These are phyloP conservation scores for Mesorhabditis sp. DNA, from an alignment of 2,888 invertebrate genomes.

Conservation along the genomic window DNA sequence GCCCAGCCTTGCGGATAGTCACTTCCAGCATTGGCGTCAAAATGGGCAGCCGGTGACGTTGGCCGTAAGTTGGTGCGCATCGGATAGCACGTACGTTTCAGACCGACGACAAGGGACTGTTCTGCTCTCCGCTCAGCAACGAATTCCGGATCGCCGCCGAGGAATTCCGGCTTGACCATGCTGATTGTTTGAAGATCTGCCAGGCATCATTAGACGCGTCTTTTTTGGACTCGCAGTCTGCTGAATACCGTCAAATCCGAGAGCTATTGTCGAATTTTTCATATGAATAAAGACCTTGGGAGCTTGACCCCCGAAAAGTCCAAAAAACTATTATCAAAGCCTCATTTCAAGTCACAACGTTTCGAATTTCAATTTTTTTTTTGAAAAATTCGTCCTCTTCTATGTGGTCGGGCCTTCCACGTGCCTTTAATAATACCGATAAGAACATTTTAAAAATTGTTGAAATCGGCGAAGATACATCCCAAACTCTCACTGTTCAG, in stretches of 20 bases:
- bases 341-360: too few relatives aligned
- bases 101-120: conserved; percentile 31
- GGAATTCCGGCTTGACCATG: conserved; percentile 7
- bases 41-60: conserved; percentile 7
- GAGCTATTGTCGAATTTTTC: too few relatives aligned
- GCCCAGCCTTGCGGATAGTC: conserved; percentile 11
- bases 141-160: conserved; percentile 14
- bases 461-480: too few relatives aligned
- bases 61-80: not conserved
- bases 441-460: too few relatives aligned
- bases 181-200: not conserved
- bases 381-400: too few relatives aligned
- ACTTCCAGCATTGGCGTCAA: conserved; percentile 20
- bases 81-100: conserved; percentile 14
- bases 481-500: too few relatives aligned
- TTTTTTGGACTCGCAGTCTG: conserved; percentile 8
- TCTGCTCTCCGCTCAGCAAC: conserved; percentile 11
- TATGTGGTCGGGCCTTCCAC: too few relatives aligned
- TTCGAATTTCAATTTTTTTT: too few relatives aligned
- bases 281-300: too few relatives aligned
- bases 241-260: not conserved
- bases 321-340: too few relatives aligned
- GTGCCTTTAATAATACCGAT: too few relatives aligned
- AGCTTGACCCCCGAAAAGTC: too few relatives aligned
- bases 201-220: conserved; percentile 8